These are phyloP conservation scores for Epiblema foenella DNA, from an alignment of 2,888 invertebrate species.

Conservation along the genomic window DNA sequence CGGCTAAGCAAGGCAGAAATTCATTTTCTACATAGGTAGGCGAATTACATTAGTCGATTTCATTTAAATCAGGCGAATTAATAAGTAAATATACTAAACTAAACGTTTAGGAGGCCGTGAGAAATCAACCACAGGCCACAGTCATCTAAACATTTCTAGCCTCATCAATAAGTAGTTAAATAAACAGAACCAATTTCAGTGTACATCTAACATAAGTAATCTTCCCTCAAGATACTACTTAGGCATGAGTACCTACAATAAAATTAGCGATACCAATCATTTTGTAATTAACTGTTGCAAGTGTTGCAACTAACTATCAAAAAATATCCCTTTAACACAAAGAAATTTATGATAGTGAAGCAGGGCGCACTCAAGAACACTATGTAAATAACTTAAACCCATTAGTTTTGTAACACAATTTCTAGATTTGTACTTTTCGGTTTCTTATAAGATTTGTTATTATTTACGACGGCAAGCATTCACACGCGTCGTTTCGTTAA, in stretches of 20 bases:
- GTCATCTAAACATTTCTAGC: constrained; percentile 43
- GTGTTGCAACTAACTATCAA: no score
- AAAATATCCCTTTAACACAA: no score
- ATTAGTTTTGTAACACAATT: constrained; percentile 35
- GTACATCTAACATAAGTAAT: constrained; percentile 1
- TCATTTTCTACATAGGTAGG: not conserved
- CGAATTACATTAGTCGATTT: constrained; percentile 6
- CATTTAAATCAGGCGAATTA: constrained; percentile 2
- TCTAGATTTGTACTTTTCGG: constrained; percentile 72
- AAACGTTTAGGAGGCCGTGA: constrained; percentile 1
- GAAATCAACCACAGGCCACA: constrained; percentile 32
- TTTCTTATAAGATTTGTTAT: constrained; percentile 51
- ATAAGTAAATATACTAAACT: not conserved
- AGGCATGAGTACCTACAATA: constrained; percentile 20
- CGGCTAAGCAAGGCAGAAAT: constrained; percentile 46
- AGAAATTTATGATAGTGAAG: not conserved
- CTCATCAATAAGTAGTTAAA: constrained; percentile 40
- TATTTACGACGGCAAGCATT: constrained; percentile 53
- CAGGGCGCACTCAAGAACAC: not conserved
- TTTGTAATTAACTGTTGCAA: no score
- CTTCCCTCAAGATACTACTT: not conserved
- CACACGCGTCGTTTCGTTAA: constrained; percentile 53
- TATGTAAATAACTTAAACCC: constrained; percentile 27
- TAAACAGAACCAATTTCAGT: not conserved
- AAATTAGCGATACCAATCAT: no score